Evolutionary conservation across 1,140 invertebrate species (phyloP).

Genomic region (Anastrepha ludens): DNA sequence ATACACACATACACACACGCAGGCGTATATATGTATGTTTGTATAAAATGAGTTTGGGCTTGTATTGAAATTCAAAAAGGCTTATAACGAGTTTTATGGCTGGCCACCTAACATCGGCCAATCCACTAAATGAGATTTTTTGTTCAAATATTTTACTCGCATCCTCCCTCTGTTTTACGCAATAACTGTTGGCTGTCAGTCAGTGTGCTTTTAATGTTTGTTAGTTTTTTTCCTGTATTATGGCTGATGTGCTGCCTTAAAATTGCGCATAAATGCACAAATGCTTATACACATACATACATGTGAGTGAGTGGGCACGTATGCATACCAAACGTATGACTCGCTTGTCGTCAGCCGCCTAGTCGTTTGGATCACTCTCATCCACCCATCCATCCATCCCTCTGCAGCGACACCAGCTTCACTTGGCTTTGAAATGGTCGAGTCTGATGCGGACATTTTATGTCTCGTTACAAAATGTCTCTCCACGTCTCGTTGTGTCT

Average conservation of each 20-base stretch:
- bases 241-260: constrained; percentile 13
- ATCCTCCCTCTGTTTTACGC: neutral
- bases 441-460: constrained; percentile 19
- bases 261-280: neutral
- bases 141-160: neutral
- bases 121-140: constrained; percentile 48
- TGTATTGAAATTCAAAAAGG: constrained; percentile 19
- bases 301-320: neutral
- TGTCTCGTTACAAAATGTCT: neutral
- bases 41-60: neutral
- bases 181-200: neutral
- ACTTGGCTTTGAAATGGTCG: constrained; percentile 45
- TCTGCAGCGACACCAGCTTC: neutral
- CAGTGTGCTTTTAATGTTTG: constrained; percentile 1
- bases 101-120: constrained; percentile 37
- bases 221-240: neutral
- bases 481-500: neutral
- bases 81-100: constrained; percentile 44
- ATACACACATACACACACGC: neutral
- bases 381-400: neutral
- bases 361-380: neutral
- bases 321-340: neutral
- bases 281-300: neutral
- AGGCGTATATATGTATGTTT: neutral
- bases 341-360: neutral